Conservation (phyloP, 2,888 invertebrate genomes). For the Orthosia gothica region DNA sequence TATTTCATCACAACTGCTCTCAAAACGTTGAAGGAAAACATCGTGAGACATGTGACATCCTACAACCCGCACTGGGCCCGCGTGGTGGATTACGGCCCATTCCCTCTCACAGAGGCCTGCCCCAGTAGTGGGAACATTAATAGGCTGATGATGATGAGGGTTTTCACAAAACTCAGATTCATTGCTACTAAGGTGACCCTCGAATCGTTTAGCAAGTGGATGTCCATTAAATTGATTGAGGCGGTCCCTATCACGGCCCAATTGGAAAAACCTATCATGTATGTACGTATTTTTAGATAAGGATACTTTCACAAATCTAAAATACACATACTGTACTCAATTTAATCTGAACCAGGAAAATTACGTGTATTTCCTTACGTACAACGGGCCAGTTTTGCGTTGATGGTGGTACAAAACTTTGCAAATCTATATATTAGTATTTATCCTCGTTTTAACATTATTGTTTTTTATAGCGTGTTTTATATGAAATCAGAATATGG, state of each 20-base stretch:
- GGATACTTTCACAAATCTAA: slow-evolving; percentile 7
- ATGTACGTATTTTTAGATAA: neutral
- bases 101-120: too few relatives aligned
- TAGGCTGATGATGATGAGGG: too few relatives aligned
- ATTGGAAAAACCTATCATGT: neutral
- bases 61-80: too few relatives aligned
- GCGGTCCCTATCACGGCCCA: neutral
- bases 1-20: too few relatives aligned
- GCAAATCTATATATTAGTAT: too few relatives aligned
- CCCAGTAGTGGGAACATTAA: too few relatives aligned
- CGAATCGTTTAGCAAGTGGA: neutral
- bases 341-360: slow-evolving; percentile 19
- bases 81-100: too few relatives aligned
- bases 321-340: neutral
- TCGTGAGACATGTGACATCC: too few relatives aligned
- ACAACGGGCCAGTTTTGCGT: neutral
- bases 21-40: too few relatives aligned
- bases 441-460: slow-evolving; percentile 17
- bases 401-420: neutral
- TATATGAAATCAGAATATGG: too few relatives aligned
- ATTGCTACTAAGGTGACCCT: neutral
- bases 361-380: neutral
- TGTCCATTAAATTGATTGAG: neutral
- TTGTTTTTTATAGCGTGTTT: neutral
- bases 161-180: neutral